These are phyloP conservation scores for Helobdella robusta DNA, from an alignment of 2,888 invertebrate genomes.

Conservation along the genomic window DNA sequence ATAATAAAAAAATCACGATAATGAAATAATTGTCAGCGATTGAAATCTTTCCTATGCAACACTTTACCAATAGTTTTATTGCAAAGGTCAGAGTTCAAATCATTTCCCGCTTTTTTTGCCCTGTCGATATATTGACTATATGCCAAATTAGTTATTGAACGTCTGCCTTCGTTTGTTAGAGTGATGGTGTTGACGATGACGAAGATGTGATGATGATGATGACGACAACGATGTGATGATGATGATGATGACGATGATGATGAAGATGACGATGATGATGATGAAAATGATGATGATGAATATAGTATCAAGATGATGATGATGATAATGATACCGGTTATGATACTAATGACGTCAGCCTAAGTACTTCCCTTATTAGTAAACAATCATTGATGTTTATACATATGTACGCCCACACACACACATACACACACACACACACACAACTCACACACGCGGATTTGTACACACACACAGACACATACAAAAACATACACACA, in stretches of 20 bases:
- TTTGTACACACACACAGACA: neutral
- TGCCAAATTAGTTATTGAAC: too few species aligned
- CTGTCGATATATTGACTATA: too few species aligned
- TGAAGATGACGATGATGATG: conserved; percentile 23
- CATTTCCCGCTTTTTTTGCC: too few species aligned
- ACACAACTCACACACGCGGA: neutral
- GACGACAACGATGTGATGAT: conserved; percentile 26
- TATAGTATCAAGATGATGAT: conserved; percentile 20
- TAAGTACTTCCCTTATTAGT: neutral
- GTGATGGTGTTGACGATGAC: conserved; percentile 20
- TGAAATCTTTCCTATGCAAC: too few species aligned
- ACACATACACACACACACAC: conserved; percentile 4
- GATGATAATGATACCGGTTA: conserved; percentile 18
- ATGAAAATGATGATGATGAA: conserved; percentile 24
- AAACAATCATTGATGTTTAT: neutral
- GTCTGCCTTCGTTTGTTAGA: neutral
- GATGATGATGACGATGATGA: conserved; percentile 24
- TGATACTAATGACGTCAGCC: conserved; percentile 8
- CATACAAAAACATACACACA: neutral
- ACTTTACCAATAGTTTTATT: too few species aligned
- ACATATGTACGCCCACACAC: too few species aligned
- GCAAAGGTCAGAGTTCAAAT: too few species aligned
- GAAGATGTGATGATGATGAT: conserved; percentile 25
- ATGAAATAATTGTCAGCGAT: too few species aligned
- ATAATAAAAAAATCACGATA: too few species aligned